A percentile compares a stretch with the other conserved stretches of the same genome.
phyloP scores from a whole-genome alignment of 2,888 invertebrate genomes.

The Stenolophus ochropezus region DNA sequence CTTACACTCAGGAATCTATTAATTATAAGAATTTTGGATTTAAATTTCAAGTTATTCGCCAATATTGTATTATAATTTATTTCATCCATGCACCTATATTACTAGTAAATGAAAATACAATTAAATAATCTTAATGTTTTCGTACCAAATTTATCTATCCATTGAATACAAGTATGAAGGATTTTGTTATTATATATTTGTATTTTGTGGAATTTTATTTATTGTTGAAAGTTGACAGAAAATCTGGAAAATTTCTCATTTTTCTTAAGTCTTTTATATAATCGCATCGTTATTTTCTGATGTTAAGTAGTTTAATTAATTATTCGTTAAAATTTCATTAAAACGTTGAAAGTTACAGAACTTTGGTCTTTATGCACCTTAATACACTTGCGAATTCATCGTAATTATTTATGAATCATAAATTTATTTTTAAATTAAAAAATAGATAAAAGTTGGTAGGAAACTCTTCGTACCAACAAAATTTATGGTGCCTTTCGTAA shows the following conservation, averaged over 20 bases:
- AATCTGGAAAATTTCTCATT: not conserved
- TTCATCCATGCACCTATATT: too few relatives aligned
- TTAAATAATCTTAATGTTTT: too few relatives aligned
- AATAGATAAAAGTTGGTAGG: slow-evolving; percentile 16
- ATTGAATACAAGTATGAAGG: too few relatives aligned
- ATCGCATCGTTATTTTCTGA: not conserved
- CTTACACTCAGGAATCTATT: too few relatives aligned
- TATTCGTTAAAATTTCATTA: not conserved
- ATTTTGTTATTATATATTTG: too few relatives aligned
- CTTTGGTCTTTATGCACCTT: not conserved
- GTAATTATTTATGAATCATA: slow-evolving; percentile 35
- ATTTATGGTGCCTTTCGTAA: slow-evolving; percentile 16
- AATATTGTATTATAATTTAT: too few relatives aligned
- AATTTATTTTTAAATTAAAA: slow-evolving; percentile 36
- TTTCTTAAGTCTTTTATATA: not conserved
- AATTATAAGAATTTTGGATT: too few relatives aligned
- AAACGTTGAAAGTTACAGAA: not conserved
- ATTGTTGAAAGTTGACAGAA: not conserved
- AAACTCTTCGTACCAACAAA: not conserved
- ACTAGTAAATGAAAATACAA: too few relatives aligned
- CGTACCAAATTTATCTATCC: too few relatives aligned
- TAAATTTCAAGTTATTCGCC: too few relatives aligned
- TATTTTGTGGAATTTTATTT: not conserved
- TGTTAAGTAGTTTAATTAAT: not conserved
- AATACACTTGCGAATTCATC: not conserved